Evolutionary conservation across 2,113 vertebrate species (phyloP).

Genomic region (Pantherophis guttatus): DNA sequence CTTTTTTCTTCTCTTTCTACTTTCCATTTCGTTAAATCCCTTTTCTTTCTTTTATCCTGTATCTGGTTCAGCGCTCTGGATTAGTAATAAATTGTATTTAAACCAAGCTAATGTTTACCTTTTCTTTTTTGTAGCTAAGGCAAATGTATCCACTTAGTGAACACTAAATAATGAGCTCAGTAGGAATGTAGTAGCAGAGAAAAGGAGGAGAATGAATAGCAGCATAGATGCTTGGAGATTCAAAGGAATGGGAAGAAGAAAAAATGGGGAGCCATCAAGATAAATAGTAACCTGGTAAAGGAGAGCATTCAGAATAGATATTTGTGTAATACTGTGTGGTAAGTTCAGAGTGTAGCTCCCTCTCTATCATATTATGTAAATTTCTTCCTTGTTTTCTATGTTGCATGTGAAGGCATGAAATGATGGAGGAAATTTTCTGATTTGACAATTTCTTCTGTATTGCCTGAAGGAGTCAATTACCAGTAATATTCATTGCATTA

Average conservation of each 20-base stretch:
- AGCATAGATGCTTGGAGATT: accelerated
- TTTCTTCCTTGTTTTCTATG: background rate
- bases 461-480: background rate
- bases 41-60: background rate
- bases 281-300: background rate
- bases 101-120: background rate
- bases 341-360: background rate
- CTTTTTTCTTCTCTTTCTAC: background rate
- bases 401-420: background rate
- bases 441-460: slow-evolving; percentile 11
- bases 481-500: background rate
- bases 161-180: background rate
- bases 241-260: background rate
- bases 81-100: background rate
- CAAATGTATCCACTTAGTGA: background rate
- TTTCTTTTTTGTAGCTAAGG: background rate
- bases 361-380: background rate
- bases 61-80: background rate
- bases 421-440: background rate
- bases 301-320: background rate
- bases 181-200: background rate
- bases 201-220: no score
- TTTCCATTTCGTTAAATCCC: background rate
- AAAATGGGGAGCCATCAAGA: accelerated
- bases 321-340: background rate